Base-by-base conservation (phyloP, 2,797 vertebrate species). In the Alca torda region DNA sequence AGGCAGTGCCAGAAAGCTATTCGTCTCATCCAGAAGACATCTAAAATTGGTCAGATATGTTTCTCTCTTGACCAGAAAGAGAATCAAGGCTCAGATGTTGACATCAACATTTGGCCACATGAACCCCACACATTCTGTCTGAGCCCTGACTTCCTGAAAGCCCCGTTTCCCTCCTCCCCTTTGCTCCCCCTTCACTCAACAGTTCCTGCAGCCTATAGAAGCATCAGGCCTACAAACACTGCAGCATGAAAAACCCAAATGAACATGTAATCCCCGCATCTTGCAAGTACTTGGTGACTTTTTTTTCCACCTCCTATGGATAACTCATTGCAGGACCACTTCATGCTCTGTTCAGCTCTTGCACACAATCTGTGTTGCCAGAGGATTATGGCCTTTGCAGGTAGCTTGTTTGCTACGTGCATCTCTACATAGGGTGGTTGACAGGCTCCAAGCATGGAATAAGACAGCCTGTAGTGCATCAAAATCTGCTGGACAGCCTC, bases 361-460 rank as follows among this genome's bases (percentile, higher is more conserved):
- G 59, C 56, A 50, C 24, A 13, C 13, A 33, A 28, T 23, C 53
- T 7, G 0, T n/a, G 25, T 9, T 41, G 10, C 41, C 45, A 60
- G 20, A 89, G 28, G 31, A 35, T 57, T 87, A 31, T 31, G 43
- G 13, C 17, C 26, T 76, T 84, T 83, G 33, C n/a, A 61, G 24
- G 3, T 39, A 75, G 11, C 20, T 59, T 11, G 1, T 78, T 91
- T 74, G 4, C 39, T 65, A 39, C 0, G 0, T 53, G 16, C 20
- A 50, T 8, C 23, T 86, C 56, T 63, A 5, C 0, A 0, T 10
- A 70, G 16, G 23, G 30, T 50, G 51, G 35, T 39, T 90, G 59
- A 90, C 16, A 63, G 31, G 6, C 13, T 25, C 37, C 26, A 21
- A 33, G 45, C 7, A 76, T 48, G 48, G 54, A 91, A 84, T 65